phyloP scores from a whole-genome alignment of 2,888 invertebrate species.

The Trachelus tabidus region DNA sequence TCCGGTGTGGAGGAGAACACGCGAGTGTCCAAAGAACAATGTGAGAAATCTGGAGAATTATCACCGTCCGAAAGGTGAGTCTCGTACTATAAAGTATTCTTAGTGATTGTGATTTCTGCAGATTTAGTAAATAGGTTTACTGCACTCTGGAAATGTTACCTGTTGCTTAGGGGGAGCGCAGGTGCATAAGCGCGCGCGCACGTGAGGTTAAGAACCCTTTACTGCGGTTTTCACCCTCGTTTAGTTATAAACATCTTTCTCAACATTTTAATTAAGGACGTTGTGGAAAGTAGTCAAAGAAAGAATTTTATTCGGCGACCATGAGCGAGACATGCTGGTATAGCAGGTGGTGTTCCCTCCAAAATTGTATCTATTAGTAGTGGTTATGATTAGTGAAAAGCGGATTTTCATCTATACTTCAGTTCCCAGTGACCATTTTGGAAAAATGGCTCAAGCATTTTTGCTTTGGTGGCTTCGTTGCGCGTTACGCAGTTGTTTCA shows the following conservation, averaged over 20 bases:
- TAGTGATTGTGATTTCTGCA: not conserved
- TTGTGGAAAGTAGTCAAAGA: not conserved
- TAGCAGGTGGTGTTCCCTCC: constrained; percentile 34
- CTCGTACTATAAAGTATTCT: not conserved
- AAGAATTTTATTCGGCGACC: constrained; percentile 17
- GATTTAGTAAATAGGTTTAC: not conserved
- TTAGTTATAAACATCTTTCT: constrained; percentile 12
- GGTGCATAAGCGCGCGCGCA: constrained; percentile 40
- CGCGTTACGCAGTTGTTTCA: not conserved
- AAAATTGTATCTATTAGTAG: constrained; percentile 18
- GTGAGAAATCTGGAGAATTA: constrained; percentile 41
- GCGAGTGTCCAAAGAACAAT: constrained; percentile 32
- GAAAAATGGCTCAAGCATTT: not conserved
- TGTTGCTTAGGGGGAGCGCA: constrained; percentile 44
- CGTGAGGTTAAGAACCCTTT: constrained; percentile 39
- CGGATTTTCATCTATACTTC: not conserved
- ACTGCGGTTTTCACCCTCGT: constrained; percentile 17
- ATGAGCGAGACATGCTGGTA: constrained; percentile 33
- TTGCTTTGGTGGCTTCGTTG: constrained; percentile 1
- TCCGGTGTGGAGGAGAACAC: constrained; percentile 42
- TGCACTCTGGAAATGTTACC: constrained; percentile 28
- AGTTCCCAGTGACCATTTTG: not conserved
- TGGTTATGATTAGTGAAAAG: not conserved
- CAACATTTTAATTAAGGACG: constrained; percentile 7
- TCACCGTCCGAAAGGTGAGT: constrained; percentile 50